These are phyloP conservation scores for Microtus pennsylvanicus DNA, from an alignment of 2,113 vertebrate species.

Conservation along the genomic window DNA sequence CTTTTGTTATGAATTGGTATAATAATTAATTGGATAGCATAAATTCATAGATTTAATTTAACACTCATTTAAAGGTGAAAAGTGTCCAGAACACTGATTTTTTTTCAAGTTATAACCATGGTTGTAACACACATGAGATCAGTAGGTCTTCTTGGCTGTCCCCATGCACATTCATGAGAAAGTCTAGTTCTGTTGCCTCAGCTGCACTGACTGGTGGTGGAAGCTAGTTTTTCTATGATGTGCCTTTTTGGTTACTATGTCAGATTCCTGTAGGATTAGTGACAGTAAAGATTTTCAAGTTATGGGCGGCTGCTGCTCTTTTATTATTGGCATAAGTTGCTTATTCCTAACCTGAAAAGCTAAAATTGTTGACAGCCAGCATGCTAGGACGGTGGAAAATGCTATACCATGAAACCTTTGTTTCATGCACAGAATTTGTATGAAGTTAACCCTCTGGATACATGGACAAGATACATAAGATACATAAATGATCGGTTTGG, in stretches of 20 bases:
- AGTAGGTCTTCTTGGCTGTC: background rate
- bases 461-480: background rate
- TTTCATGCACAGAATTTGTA: background rate
- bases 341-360: background rate
- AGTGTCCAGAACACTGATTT: slow-evolving; percentile 25
- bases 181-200: background rate
- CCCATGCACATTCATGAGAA: background rate
- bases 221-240: background rate
- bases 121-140: background rate
- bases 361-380: background rate
- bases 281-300: background rate
- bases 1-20: slow-evolving; percentile 18
- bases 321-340: background rate
- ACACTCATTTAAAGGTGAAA: slow-evolving; percentile 8
- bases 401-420: background rate
- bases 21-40: background rate
- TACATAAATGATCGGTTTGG: background rate
- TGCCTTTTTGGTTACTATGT: background rate
- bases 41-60: slow-evolving; percentile 27
- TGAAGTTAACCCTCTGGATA: background rate
- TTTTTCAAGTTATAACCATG: background rate
- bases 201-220: background rate
- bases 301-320: background rate
- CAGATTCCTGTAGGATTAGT: background rate
- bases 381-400: background rate